These are phyloP conservation scores for Xiphophorus hellerii DNA, from an alignment of 2,113 vertebrate species.

Conservation along the genomic window DNA sequence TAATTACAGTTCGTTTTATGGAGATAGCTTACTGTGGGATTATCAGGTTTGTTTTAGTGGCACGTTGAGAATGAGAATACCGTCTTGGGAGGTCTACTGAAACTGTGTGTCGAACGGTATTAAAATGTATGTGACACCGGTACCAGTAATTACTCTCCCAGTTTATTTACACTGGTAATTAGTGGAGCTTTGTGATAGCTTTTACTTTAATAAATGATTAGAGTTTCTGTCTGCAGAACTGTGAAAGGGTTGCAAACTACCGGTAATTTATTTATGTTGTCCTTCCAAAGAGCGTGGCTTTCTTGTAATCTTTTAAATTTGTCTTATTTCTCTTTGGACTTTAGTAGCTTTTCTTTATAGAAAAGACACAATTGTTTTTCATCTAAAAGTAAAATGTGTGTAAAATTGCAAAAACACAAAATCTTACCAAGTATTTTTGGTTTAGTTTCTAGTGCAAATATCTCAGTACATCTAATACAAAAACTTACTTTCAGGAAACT, in stretches of 20 bases:
- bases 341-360: too few relatives aligned
- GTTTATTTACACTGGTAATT: background rate
- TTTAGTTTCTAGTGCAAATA: too few relatives aligned
- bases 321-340: too few relatives aligned
- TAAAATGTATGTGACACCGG: background rate
- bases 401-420: too few relatives aligned
- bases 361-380: too few relatives aligned
- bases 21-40: background rate
- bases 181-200: background rate
- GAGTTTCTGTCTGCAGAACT: background rate
- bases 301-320: too few relatives aligned
- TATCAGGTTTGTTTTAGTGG: background rate
- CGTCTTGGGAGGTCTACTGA: background rate
- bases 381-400: too few relatives aligned
- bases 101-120: background rate
- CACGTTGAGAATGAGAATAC: background rate
- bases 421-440: too few relatives aligned
- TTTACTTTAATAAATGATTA: background rate
- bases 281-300: too few relatives aligned
- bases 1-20: background rate
- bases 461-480: too few relatives aligned
- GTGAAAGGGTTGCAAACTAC: background rate
- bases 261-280: background rate
- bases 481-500: too few relatives aligned
- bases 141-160: background rate